phyloP scores from a whole-genome alignment of 2,797 vertebrate species.

The Intellagama lesueurii region DNA sequence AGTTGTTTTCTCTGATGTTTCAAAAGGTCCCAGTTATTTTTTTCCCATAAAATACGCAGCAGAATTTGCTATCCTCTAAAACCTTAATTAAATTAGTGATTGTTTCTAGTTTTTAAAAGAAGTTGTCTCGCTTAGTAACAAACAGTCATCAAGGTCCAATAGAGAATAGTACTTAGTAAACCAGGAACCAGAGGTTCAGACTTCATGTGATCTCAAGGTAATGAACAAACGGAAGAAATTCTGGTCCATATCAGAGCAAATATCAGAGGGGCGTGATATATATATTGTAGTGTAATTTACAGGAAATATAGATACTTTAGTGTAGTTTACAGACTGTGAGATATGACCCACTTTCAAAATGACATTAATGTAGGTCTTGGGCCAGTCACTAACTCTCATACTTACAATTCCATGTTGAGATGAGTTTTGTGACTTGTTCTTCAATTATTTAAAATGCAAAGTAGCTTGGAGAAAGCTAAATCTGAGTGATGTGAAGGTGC shows the following conservation, averaged over 20 bases:
- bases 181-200: background rate
- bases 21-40: slow-evolving; percentile 44
- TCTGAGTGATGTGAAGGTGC: too few relatives aligned
- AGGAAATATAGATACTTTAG: too few relatives aligned
- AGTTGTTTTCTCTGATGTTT: slow-evolving; percentile 29
- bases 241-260: background rate
- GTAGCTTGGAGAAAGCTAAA: too few relatives aligned
- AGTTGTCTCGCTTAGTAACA: slow-evolving; percentile 57
- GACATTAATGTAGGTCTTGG: background rate
- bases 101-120: slow-evolving; percentile 51
- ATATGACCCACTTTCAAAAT: background rate
- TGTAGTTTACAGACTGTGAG: too few relatives aligned
- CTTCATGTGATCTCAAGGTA: background rate
- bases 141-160: background rate
- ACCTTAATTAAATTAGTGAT: slow-evolving; percentile 59
- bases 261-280: too few relatives aligned
- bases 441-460: too few relatives aligned
- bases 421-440: too few relatives aligned
- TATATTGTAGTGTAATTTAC: too few relatives aligned
- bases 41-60: slow-evolving; percentile 32
- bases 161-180: background rate
- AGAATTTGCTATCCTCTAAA: slow-evolving; percentile 15
- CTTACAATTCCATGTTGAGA: too few relatives aligned
- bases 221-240: background rate
- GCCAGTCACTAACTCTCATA: background rate